phyloP scores from a whole-genome alignment of 1,140 invertebrate genomes.

The Liolophura sinensis region DNA sequence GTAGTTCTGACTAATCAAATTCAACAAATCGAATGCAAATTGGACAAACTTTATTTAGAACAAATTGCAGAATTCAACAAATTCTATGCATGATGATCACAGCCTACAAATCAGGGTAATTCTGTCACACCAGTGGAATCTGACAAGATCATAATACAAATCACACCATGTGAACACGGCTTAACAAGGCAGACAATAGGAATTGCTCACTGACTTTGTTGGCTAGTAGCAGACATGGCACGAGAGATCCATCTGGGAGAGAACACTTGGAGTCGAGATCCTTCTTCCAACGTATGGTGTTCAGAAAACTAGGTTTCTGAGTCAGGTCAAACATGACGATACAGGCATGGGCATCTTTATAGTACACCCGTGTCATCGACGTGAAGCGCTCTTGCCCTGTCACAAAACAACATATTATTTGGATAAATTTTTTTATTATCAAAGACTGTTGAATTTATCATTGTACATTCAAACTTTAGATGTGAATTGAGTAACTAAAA shows the following conservation, averaged over 20 bases:
- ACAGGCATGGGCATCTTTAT: slow-evolving; percentile 68
- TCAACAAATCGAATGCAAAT: background rate
- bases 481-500: too few relatives aligned
- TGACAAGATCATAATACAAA: too few relatives aligned
- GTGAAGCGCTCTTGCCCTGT: slow-evolving; percentile 67
- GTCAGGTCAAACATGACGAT: slow-evolving; percentile 69
- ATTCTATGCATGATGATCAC: background rate
- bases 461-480: too few relatives aligned
- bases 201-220: slow-evolving; percentile 62
- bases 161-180: background rate
- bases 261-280: slow-evolving; percentile 67
- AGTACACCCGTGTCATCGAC: slow-evolving; percentile 69
- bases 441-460: too few relatives aligned
- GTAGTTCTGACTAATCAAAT: too few relatives aligned
- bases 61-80: background rate
- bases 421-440: too few relatives aligned
- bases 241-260: slow-evolving; percentile 61
- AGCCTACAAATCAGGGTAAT: background rate
- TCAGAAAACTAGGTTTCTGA: slow-evolving; percentile 64
- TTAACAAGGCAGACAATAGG: background rate
- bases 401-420: slow-evolving; percentile 27
- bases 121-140: background rate
- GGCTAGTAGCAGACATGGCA: slow-evolving; percentile 66
- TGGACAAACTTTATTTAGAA: background rate
- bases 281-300: slow-evolving; percentile 67